Evolutionary conservation across 2,888 invertebrate species (phyloP).

Genomic region (Leucophenga maculata): DNA sequence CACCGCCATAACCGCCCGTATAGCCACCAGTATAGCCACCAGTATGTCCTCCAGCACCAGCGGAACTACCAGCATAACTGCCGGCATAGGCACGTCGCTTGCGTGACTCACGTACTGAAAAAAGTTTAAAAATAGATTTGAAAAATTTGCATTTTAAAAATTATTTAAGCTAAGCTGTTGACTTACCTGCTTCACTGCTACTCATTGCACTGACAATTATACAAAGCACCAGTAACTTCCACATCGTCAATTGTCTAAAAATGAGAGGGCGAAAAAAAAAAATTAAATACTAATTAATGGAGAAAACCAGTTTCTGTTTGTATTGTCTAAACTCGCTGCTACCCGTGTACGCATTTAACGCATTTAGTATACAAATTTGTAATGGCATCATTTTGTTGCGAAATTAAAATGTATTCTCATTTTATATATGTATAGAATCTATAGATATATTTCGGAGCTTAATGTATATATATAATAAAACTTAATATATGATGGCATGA

Average conservation of each 20-base stretch:
- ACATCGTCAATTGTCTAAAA: slow-evolving; percentile 51
- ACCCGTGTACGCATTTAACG: no score
- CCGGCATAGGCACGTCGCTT: slow-evolving; percentile 48
- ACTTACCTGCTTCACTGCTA: slow-evolving; percentile 56
- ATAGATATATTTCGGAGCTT: no score
- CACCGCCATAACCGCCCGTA: slow-evolving; percentile 32
- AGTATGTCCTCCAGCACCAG: slow-evolving; percentile 29
- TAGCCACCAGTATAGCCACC: slow-evolving; percentile 47
- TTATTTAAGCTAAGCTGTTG: not conserved
- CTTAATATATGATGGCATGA: no score
- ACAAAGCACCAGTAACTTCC: slow-evolving; percentile 61
- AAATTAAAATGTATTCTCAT: no score
- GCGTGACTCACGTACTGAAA: slow-evolving; percentile 25
- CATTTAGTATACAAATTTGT: no score
- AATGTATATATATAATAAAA: no score
- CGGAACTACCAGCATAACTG: slow-evolving; percentile 49
- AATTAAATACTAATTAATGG: not conserved
- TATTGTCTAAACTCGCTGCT: no score
- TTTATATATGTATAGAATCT: no score
- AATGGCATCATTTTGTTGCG: no score
- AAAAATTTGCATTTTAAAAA: not conserved
- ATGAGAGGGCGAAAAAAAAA: slow-evolving; percentile 16
- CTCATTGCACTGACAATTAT: slow-evolving; percentile 56
- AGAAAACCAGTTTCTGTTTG: no score
- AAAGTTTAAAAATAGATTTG: slow-evolving; percentile 6